Base-by-base conservation (phyloP, 2,888 invertebrate genomes). In the Lottia scabra region DNA sequence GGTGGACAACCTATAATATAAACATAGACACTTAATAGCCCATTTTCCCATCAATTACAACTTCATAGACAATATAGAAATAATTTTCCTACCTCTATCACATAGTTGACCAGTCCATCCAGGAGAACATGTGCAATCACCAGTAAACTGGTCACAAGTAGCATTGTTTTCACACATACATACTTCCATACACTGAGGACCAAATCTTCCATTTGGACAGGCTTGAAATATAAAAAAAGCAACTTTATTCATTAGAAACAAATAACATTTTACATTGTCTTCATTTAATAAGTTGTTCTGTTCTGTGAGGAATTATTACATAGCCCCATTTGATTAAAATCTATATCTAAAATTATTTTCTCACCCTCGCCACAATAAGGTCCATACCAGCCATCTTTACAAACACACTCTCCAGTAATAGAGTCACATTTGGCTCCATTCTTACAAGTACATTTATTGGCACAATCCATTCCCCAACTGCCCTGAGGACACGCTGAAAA, bases 91-190 rank as follows among this genome's bases (percentile, higher is more conserved):
- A 88, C 88, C 85, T 81, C 85, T 78, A 67, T 87, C 87, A 81
- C 87, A 87, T 62, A 82, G 78, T 67, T 85, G 84, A n/a, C 87
- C 87, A 10, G 83, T 82, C 79, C 82, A 86, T 1, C 87, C 87
- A 1, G 81, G 66, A 26, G 77, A 74, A 70, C 87, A 89, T 48
- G 83, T 83, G 75, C 89, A 89, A 5, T 68, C 74, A 0, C 98
- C 98, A 67, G 94, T 94, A 23, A 95, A 93, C 78, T 97, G 96
- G 89, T 97, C 94, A 87, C 99, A 99, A 82, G 95, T 94, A 0
- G 95, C 97, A 6, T 80, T 81, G 75, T 89, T 88, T 70, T 87
- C 87, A 80, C 89, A 89, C 70, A 79, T 75, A 75, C 89, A 89
- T 63, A 81, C 77, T 70, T 81, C 78, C 74, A 86, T 75, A 78